Evolutionary conservation across 1,140 invertebrate genomes (phyloP).

Genomic region (Brachionus calyciflorus): DNA sequence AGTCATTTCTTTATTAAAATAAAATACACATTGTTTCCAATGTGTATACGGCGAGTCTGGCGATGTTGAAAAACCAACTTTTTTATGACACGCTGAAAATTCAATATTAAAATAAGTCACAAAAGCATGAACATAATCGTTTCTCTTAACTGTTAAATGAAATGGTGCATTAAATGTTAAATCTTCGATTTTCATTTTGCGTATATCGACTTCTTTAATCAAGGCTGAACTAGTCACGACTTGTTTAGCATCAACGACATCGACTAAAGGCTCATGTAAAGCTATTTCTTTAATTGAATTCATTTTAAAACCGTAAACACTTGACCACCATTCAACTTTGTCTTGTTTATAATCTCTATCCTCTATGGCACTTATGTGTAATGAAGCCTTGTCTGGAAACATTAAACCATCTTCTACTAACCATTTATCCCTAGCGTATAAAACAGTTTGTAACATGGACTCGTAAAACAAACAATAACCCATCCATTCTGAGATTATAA

Average conservation of each 20-base stretch:
- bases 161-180: slow-evolving; percentile 87
- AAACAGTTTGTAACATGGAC: slow-evolving; percentile 90
- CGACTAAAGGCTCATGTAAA: slow-evolving; percentile 93
- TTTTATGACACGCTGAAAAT: slow-evolving; percentile 97
- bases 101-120: slow-evolving; percentile 99
- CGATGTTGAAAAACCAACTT: slow-evolving; percentile 94
- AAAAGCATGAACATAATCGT: slow-evolving; percentile 95
- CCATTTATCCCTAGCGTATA: slow-evolving; percentile 92
- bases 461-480: slow-evolving; percentile 96
- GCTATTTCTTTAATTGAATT: slow-evolving; percentile 94
- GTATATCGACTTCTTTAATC: slow-evolving; percentile 81
- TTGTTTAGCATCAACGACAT: slow-evolving; percentile 94
- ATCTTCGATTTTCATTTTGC: slow-evolving; percentile 90
- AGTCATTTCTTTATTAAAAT: slow-evolving; percentile 73
- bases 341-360: slow-evolving; percentile 99
- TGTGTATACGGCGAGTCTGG: slow-evolving; percentile 96
- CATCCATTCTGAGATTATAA: slow-evolving; percentile 99
- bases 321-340: slow-evolving; percentile 90
- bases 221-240: slow-evolving; percentile 72
- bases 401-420: slow-evolving; percentile 75
- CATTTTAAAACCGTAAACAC: slow-evolving; percentile 99
- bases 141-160: slow-evolving; percentile 75
- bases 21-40: slow-evolving; percentile 99
- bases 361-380: slow-evolving; percentile 88
- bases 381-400: slow-evolving; percentile 82